Base-by-base conservation (phyloP, 2,888 invertebrate genomes). In the Molorchus minor region DNA sequence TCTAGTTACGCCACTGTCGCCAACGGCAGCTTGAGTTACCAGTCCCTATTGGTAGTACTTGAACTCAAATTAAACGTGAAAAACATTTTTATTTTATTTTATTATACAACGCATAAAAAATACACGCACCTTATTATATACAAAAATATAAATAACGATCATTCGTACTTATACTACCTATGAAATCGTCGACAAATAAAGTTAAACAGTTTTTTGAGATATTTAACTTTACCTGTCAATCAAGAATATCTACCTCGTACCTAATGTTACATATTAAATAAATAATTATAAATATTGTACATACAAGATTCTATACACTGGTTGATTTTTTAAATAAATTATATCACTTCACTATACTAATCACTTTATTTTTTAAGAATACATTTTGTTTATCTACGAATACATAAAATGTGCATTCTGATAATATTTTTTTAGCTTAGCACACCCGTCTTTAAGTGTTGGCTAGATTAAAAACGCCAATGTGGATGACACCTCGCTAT, bases 121-220 rank as follows among this genome's bases (percentile, higher is more conserved):
- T 70, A 71, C 74, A 75, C 68, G 68, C 75, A 75, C 75, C 75
- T 69, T 58, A 72, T 70, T 72, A 68, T 76, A 76, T 73, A 71
- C 74, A 71, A 62, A 69, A 65, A 59, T 65, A 71, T 65, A 60
- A 65, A 65, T 64, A 67, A 65, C 62, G 64, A 61, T 69, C 67
- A 61, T 68, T 68, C 65, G 58, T 65, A 41, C 52, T 30, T 19
- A 51, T 61, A 36, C 53, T 64, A 58, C 47, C 45, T 58, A 43
- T 10, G n/a, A 40, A 30, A 20, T 5, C 12, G 62, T 68, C 68
- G 57, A 67, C 65, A 65, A 64, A 59, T 57, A 65, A 66, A 70
- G 68, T 59, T 61, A 62, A 63, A 61, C 54, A 30, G 56, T 35
- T 29, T 30, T 8, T 17, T 29, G 15, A 15, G 38, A 45, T 17